phyloP scores from a whole-genome alignment of 2,888 invertebrate species.

The Leptopilina drosophilae region DNA sequence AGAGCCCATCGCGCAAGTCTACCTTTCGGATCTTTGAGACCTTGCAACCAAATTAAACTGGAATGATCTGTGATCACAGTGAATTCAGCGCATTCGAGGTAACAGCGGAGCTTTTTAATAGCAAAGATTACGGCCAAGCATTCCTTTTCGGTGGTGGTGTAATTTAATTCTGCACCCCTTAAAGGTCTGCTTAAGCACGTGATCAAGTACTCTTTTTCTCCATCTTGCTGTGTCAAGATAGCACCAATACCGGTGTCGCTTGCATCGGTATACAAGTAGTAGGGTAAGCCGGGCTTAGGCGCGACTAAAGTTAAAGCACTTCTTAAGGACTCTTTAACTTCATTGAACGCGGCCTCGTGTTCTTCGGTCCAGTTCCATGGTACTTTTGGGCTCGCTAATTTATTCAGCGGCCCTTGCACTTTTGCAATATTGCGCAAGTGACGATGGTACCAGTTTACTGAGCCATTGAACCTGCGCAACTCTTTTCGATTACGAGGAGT shows the following conservation, averaged over 20 bases:
- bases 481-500: too few species aligned
- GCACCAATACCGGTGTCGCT: neutral
- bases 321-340: neutral
- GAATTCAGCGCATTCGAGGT: conserved; percentile 39
- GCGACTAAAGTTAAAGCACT: conserved; percentile 5
- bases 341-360: neutral
- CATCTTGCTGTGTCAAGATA: neutral
- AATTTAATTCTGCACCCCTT: neutral
- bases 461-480: too few species aligned
- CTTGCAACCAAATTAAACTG: conserved; percentile 55
- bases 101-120: too few species aligned
- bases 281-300: neutral
- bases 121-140: too few species aligned
- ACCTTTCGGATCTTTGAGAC: conserved; percentile 54
- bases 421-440: too few species aligned
- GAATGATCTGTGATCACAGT: conserved; percentile 56
- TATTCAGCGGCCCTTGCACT: neutral
- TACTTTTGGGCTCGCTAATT: conserved; percentile 3
- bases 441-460: too few species aligned
- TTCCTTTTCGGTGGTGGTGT: too few species aligned
- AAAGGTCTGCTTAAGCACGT: conserved; percentile 13
- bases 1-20: conserved; percentile 56
- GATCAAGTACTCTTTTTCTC: neutral
- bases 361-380: neutral
- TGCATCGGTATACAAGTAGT: neutral